Percentiles rank a stretch among this genome's conserved stretches.
These are phyloP conservation scores for Corythaixoides concolor DNA, from an alignment of 2,113 vertebrate species.

Conservation along the genomic window DNA sequence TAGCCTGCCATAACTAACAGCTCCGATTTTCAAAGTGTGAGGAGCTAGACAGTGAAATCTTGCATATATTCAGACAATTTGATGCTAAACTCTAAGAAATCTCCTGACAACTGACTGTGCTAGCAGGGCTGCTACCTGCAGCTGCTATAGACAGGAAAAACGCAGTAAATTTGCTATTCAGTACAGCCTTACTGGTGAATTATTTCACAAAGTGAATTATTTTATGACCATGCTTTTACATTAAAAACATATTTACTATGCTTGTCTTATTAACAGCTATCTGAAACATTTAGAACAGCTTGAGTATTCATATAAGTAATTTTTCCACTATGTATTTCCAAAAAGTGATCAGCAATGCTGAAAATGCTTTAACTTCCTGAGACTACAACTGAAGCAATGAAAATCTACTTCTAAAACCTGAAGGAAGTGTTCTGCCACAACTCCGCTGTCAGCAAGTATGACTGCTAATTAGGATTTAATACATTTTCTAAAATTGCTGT, in stretches of 20 bases:
- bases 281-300: neutral
- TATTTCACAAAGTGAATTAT: neutral
- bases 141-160: neutral
- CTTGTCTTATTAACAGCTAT: neutral
- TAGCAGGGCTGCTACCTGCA: neutral
- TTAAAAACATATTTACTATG: neutral
- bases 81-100: neutral
- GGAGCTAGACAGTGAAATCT: neutral
- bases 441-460: neutral
- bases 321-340: neutral
- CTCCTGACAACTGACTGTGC: neutral
- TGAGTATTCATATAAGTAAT: neutral
- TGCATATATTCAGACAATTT: neutral
- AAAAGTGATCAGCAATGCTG: neutral
- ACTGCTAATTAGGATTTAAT: neutral
- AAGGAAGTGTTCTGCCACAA: neutral
- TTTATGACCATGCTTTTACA: neutral
- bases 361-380: neutral
- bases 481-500: neutral
- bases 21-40: neutral
- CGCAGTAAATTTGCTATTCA: neutral
- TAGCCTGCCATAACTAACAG: neutral
- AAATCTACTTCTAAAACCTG: neutral
- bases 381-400: neutral
- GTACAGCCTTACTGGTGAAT: neutral